A percentile compares a stretch with the other conserved stretches of the same genome.
Evolutionary conservation across 2,888 invertebrate genomes (phyloP).

Genomic region (Agonum fuliginosum): DNA sequence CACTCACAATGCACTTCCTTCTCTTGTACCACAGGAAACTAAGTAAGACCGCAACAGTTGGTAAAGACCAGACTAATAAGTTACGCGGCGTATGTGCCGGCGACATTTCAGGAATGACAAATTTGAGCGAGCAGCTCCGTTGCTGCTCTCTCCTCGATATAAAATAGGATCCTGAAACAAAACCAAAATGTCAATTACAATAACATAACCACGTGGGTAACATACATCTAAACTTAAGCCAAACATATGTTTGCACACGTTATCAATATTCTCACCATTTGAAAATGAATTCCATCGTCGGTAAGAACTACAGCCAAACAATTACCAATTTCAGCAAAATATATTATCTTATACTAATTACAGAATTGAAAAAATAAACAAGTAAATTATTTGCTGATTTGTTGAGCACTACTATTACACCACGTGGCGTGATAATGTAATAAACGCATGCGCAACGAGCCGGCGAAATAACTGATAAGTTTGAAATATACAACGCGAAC

Average conservation of each 20-base stretch:
- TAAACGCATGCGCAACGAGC: conserved; percentile 41
- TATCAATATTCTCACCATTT: conserved; percentile 32
- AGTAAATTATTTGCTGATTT: conserved; percentile 2
- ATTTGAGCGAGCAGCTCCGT: conserved; percentile 30
- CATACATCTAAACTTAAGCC: conserved; percentile 46
- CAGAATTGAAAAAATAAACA: background rate
- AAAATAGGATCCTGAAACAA: conserved; percentile 69
- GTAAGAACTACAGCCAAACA: conserved; percentile 3
- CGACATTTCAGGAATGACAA: conserved; percentile 42
- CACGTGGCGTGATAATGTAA: conserved; percentile 41
- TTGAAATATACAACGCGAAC: conserved; percentile 30
- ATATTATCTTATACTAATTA: background rate
- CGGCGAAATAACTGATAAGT: conserved; percentile 45
- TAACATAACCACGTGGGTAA: conserved; percentile 40
- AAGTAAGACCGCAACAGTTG: conserved; percentile 86
- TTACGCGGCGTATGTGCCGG: conserved; percentile 69
- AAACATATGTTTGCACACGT: conserved; percentile 50
- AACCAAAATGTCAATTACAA: conserved; percentile 57
- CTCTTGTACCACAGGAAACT: conserved; percentile 90
- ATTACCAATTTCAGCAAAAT: background rate
- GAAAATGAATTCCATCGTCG: background rate
- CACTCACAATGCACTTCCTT: conserved; percentile 83
- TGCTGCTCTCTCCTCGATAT: conserved; percentile 21
- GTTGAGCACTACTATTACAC: conserved; percentile 11
- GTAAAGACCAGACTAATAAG: conserved; percentile 85